Conservation (phyloP, 2,113 vertebrate genomes). For the Nyctibius bracteatus region DNA sequence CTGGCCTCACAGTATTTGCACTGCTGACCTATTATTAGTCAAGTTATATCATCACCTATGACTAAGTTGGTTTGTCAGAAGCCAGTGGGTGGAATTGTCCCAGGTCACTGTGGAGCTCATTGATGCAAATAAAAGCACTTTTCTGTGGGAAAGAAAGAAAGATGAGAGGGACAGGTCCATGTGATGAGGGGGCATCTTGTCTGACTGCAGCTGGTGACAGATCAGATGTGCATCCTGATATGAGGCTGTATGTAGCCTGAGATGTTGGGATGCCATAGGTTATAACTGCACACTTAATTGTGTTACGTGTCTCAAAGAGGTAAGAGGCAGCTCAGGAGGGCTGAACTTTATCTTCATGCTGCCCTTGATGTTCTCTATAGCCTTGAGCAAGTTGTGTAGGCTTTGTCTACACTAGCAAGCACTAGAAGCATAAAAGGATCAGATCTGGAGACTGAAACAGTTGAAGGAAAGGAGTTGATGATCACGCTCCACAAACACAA, state of each 20-base stretch:
- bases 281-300: not conserved
- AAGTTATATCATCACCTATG: not conserved
- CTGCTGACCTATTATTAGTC: not conserved
- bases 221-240: not conserved
- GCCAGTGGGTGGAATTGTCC: not conserved
- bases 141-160: not conserved
- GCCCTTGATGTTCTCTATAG: not conserved
- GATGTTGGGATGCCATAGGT: not conserved
- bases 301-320: not conserved
- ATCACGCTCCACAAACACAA: not conserved
- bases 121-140: not conserved
- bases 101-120: not conserved
- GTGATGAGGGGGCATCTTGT: not conserved
- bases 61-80: not conserved
- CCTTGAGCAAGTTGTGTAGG: not conserved
- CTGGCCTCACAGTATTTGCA: not conserved
- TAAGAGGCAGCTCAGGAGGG: not conserved
- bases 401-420: not conserved
- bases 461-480: not conserved
- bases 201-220: not conserved
- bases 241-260: not conserved
- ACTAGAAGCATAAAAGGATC: not conserved
- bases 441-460: not conserved
- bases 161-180: not conserved
- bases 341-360: not conserved